Conservation (phyloP, 2,113 vertebrate species). For the Cnemophilus loriae region DNA sequence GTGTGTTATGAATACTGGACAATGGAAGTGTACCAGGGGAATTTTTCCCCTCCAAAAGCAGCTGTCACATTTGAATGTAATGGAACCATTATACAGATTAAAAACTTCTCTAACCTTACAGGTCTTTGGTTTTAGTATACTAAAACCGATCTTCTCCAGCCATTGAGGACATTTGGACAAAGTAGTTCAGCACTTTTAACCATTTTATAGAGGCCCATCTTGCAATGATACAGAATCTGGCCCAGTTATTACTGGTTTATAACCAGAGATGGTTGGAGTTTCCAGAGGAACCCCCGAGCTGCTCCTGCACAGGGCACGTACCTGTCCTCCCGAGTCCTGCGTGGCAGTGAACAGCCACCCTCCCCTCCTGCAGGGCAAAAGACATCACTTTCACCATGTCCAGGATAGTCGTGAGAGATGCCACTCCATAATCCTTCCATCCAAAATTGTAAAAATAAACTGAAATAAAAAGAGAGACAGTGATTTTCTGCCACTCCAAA, state of each 20-base stretch:
- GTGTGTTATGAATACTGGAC: neutral
- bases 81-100: neutral
- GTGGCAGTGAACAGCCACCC: conserved; percentile 92
- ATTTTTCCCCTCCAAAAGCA: neutral
- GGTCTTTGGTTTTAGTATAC: neutral
- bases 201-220: neutral
- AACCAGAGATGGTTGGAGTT: neutral
- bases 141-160: neutral
- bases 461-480: conserved; percentile 63
- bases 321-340: conserved; percentile 97
- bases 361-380: conserved; percentile 93
- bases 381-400: conserved; percentile 99
- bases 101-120: neutral
- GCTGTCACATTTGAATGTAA: neutral
- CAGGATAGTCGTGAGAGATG: conserved; percentile 91
- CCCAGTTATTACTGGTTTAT: neutral
- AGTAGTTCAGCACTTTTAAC: neutral
- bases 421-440: conserved; percentile 98
- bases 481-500: neutral
- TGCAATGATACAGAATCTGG: neutral
- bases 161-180: neutral
- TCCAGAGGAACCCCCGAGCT: neutral
- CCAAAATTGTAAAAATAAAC: conserved; percentile 99
- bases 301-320: neutral
- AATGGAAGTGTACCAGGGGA: neutral